Conservation (phyloP, 2,797 vertebrate species). For the Phylloscopus collybita region DNA sequence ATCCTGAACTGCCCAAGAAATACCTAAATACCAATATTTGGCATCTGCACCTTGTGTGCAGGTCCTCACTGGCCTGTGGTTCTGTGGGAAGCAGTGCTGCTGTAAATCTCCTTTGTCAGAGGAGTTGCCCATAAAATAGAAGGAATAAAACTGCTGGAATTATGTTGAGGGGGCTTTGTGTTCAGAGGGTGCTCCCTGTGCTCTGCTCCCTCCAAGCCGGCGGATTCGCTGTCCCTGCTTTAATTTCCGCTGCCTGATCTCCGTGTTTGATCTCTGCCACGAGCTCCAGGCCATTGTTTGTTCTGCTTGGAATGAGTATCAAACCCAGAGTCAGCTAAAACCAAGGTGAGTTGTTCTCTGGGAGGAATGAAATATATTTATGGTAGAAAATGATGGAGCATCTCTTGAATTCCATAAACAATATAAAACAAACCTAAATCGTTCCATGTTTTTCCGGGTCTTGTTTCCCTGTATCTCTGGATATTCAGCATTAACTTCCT, state of each 20-base stretch:
- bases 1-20: background rate
- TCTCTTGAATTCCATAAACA: background rate
- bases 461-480: background rate
- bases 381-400: background rate
- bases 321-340: background rate
- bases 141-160: background rate
- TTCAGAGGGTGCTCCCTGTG: background rate
- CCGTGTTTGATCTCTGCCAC: background rate
- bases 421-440: background rate
- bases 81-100: background rate
- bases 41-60: background rate
- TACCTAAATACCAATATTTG: rapidly evolving
- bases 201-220: background rate
- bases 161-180: background rate
- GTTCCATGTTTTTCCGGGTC: background rate
- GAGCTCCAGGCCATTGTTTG: background rate
- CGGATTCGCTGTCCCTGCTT: rapidly evolving
- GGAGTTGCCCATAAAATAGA: background rate
- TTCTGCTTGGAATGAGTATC: background rate
- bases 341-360: background rate
- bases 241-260: background rate
- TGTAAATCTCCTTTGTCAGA: background rate
- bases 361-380: background rate
- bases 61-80: background rate
- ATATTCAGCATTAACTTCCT: background rate